A percentile compares a stretch with the other conserved stretches of the same genome.
These are phyloP conservation scores for Argyra leucocephala DNA, from an alignment of 2,888 invertebrate genomes.

Conservation along the genomic window DNA sequence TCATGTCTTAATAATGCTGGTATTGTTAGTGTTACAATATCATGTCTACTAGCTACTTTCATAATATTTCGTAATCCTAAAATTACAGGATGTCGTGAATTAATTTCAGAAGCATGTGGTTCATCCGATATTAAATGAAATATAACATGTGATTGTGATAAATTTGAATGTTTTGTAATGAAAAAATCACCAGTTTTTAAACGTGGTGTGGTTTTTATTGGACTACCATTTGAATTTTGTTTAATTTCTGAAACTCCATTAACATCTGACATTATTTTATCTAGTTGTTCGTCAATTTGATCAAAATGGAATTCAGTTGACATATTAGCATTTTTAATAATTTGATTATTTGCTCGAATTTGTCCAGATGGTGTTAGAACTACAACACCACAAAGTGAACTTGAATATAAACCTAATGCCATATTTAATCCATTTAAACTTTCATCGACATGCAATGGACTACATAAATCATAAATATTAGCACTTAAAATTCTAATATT, in stretches of 20 bases:
- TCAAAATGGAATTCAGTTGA: slow-evolving; percentile 93
- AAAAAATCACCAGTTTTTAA: slow-evolving; percentile 78
- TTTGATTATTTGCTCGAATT: slow-evolving; percentile 38
- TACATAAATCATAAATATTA: slow-evolving; percentile 71
- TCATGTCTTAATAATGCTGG: slow-evolving; percentile 88
- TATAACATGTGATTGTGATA: slow-evolving; percentile 87
- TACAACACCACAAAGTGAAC: slow-evolving; percentile 79
- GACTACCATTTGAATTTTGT: slow-evolving; percentile 27
- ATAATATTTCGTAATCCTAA: slow-evolving; percentile 89
- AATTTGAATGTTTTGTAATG: slow-evolving; percentile 82
- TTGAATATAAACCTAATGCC: slow-evolving; percentile 85
- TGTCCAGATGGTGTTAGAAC: slow-evolving; percentile 53
- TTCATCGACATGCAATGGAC: slow-evolving; percentile 46
- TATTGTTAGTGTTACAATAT: slow-evolving; percentile 84
- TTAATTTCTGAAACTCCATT: slow-evolving; percentile 37
- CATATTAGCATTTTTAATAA: slow-evolving; percentile 42
- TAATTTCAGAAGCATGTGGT: slow-evolving; percentile 68
- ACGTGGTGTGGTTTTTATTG: slow-evolving; percentile 45
- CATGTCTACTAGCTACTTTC: slow-evolving; percentile 88
- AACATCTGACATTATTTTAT: slow-evolving; percentile 54
- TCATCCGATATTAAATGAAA: slow-evolving; percentile 94
- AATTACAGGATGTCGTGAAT: slow-evolving; percentile 90
- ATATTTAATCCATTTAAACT: slow-evolving; percentile 63
- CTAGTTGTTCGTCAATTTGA: slow-evolving; percentile 71
- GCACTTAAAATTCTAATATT: slow-evolving; percentile 86